Percentiles rank a stretch among this genome's conserved stretches.
These are phyloP conservation scores for Panurus biarmicus DNA, from an alignment of 2,113 vertebrate genomes.

Conservation along the genomic window DNA sequence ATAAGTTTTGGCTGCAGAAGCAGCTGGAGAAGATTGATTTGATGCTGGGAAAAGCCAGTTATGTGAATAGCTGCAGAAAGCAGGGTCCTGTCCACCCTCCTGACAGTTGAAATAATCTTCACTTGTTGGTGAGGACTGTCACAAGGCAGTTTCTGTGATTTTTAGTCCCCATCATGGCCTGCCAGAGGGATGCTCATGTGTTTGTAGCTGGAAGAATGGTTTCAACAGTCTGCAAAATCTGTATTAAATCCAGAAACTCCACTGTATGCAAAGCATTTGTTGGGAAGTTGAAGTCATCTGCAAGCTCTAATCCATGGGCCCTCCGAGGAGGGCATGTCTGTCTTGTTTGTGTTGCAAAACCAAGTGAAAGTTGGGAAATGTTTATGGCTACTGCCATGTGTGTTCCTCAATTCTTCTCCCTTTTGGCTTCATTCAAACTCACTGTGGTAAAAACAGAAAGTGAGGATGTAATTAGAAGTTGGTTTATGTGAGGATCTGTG, in stretches of 20 bases:
- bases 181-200: accelerated
- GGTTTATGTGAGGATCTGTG: background rate
- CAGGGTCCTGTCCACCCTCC: background rate
- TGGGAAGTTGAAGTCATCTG: background rate
- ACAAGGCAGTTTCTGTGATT: background rate
- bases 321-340: background rate
- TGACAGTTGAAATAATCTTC: background rate
- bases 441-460: background rate
- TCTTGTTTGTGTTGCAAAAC: conserved; percentile 3
- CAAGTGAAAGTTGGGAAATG: background rate
- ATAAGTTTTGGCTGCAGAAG: background rate
- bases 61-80: background rate
- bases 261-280: background rate
- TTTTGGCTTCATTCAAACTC: background rate
- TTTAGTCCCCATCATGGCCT: background rate
- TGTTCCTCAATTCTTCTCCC: background rate
- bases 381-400: background rate
- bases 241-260: background rate
- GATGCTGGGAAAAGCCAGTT: background rate
- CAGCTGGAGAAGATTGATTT: background rate
- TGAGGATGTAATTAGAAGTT: background rate
- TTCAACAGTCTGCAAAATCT: background rate
- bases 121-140: background rate
- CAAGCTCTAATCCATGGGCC: background rate
- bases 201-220: background rate